phyloP scores from a whole-genome alignment of 2,888 invertebrate genomes.

The Diploptera punctata region DNA sequence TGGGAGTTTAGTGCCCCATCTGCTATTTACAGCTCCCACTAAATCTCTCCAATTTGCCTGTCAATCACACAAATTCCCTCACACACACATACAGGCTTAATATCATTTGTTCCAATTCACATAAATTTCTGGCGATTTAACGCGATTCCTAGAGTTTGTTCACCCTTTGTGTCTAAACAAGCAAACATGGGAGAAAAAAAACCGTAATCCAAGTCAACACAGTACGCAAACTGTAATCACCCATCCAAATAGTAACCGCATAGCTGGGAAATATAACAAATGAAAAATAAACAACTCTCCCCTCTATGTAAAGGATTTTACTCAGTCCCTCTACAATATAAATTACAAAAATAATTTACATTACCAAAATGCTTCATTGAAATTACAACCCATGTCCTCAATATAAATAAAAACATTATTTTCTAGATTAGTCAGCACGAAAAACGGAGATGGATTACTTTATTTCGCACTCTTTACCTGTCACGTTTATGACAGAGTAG shows the following conservation, averaged over 20 bases:
- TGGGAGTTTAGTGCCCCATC: neutral
- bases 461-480: too few species aligned
- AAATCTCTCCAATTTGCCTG: neutral
- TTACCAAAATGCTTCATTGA: too few species aligned
- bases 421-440: too few species aligned
- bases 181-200: neutral
- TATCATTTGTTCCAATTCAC: constrained; percentile 3
- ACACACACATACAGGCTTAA: neutral
- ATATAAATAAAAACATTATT: too few species aligned
- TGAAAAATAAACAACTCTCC: neutral
- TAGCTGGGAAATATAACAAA: neutral
- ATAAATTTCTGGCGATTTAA: neutral
- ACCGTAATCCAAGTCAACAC: constrained; percentile 3
- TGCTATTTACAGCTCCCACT: constrained; percentile 9
- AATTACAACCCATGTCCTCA: too few species aligned
- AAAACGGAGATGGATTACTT: too few species aligned
- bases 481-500: too few species aligned
- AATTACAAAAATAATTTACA: neutral
- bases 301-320: neutral
- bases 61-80: neutral
- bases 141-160: neutral
- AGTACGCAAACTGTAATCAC: neutral
- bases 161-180: constrained; percentile 1
- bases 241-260: neutral
- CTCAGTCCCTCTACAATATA: neutral